Percentiles rank a stretch among this genome's conserved stretches.
Evolutionary conservation across 2,797 vertebrate species (phyloP).

Genomic region (Mormyrops attenuatus): DNA sequence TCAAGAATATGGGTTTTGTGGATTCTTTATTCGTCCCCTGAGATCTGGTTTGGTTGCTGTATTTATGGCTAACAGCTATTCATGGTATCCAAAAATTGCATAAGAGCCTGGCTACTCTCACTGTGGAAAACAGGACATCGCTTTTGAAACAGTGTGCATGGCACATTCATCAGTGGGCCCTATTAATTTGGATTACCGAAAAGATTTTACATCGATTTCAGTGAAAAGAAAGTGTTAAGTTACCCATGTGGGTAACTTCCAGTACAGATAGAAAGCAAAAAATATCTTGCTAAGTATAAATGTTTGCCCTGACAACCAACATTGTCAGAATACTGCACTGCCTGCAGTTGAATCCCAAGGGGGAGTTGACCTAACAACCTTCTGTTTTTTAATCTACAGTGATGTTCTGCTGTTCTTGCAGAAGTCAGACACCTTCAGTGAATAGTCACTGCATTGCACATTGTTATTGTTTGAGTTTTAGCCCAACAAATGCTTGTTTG

Average conservation of each 20-base stretch:
- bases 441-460: neutral
- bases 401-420: neutral
- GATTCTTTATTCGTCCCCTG: conserved; percentile 7
- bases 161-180: neutral
- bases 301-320: neutral
- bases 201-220: neutral
- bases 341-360: neutral
- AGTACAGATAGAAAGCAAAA: neutral
- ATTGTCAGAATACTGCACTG: neutral
- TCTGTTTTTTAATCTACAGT: neutral
- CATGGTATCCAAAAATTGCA: neutral
- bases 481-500: neutral
- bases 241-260: neutral
- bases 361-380: neutral
- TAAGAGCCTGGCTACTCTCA: neutral
- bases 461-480: neutral
- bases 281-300: neutral
- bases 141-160: neutral
- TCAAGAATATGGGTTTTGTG: neutral
- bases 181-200: neutral
- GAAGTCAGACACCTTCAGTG: neutral
- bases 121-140: neutral
- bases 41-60: neutral
- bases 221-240: neutral
- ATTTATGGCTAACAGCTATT: conserved; percentile 5